Evolutionary conservation across 2,113 vertebrate genomes (phyloP), one percentile per base, ranked within the genome.

Genomic region (Physeter macrocephalus): DNA sequence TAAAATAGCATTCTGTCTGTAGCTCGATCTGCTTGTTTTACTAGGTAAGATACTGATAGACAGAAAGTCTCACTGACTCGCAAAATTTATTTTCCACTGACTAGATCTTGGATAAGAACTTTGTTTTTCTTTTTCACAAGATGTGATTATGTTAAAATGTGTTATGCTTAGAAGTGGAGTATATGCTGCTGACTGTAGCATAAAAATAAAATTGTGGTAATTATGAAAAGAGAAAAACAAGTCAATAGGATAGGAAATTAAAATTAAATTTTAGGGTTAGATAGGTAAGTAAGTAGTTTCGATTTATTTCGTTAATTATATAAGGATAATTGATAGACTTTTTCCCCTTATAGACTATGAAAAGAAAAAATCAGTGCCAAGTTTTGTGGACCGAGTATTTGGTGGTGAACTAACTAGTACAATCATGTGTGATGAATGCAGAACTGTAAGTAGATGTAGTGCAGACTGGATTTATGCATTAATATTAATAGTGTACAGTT

Each of bases 401-500:
- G 99, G 99, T 75, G 99, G 99, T 71, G 99, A 99, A 97, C 98
- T 99, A 92, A 99, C 99, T 41, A 99, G 99, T 97, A 99, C 99
- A 0, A 99, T 99, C 90, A 99, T 99, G 99, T 99, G 99, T 98
- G 99, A 99, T 93, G 99, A 99, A 66, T 99, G 99, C 95, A 99
- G 99, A 98, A 99, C 99, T 25, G 99, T 99, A 98, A 98, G 99
- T 98, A 29, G 36, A 12, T 61, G 21, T 36, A 14, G 1, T 20
- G 1, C 31, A 52, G 36, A 29, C 57, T 77, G 54, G 31, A 6
- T 21, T 66, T 41, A 14, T 43, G 34, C 34, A 62, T 31, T 49
- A 21, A 78, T 72, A 29, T 41, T 86, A 57, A 25, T 14, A 66
- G 57, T 69, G 3, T 41, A 7, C 20, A 31, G 29, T 23, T 21